Base-by-base conservation (phyloP, 2,113 vertebrate species). In the Trichechus manatus region DNA sequence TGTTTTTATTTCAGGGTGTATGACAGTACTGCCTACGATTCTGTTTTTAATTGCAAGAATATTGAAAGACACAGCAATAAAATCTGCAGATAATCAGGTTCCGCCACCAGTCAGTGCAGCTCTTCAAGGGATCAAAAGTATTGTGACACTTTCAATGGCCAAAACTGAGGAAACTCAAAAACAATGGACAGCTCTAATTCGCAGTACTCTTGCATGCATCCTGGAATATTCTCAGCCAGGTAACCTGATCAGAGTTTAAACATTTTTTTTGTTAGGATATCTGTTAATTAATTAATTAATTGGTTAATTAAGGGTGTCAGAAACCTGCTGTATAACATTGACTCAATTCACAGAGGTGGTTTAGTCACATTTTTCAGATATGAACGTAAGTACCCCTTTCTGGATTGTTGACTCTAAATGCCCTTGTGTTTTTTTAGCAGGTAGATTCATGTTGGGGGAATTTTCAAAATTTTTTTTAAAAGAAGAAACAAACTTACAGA, bases 31-130 rank as follows among this genome's bases (percentile, higher is more conserved):
- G 61, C 99, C 99, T 47, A 99, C 99, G 9, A 99, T 99, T 93
- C 98, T 99, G n/a, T 99, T 99, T 98, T 98, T 99, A 93, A 99
- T 99, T 98, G 99, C 99, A 44, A 99, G 99, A 81, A 99, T 99
- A 72, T 97, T 99, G 98, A 99, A 99, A 98, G 99, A 99, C 98
- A 99, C 99, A 13, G 99, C 99, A 39, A 93, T 99, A 80, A 99
- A 99, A 97, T 99, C 99, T 0, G 29, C 98, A 53, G 99, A 99
- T 98, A 99, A 98, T 97, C 99, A 99, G 0, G 99, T 99, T 63
- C 98, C 99, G 39, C 97, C 97, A 50, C 99, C 99, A 6, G 99
- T 99, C 87, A 99, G 99, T 4, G 99, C 99, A 22, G 99, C 99
- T 68, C 99, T 99, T 98, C 99, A 99, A 98, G 99, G 98, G 31